These are phyloP conservation scores for Allenopithecus nigroviridis DNA, from an alignment of 2,797 vertebrate species.

Conservation along the genomic window DNA sequence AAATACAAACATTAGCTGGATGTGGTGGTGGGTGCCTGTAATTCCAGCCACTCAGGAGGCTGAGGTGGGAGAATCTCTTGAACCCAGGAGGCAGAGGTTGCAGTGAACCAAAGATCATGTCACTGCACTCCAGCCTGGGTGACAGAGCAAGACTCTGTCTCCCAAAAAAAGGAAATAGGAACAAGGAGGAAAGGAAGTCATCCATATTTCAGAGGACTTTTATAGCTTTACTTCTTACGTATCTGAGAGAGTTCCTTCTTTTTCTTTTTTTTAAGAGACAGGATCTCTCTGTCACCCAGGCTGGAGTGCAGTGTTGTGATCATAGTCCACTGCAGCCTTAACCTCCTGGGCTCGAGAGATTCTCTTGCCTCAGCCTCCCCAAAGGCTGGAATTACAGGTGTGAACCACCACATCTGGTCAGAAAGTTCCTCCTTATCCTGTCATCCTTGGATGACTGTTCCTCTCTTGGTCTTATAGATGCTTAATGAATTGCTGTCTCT, in stretches of 20 bases:
- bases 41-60: neutral
- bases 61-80: neutral
- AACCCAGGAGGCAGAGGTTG: neutral
- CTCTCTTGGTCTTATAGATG: neutral
- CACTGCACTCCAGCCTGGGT: neutral
- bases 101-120: accelerated
- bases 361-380: neutral
- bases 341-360: neutral
- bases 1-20: too few relatives aligned
- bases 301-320: too few relatives aligned
- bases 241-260: neutral
- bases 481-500: neutral
- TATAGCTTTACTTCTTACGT: neutral
- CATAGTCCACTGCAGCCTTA: neutral
- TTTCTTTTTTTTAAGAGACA: neutral
- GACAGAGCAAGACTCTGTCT: neutral
- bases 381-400: neutral
- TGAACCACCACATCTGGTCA: neutral
- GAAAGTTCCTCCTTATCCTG: neutral
- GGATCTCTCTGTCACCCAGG: too few relatives aligned
- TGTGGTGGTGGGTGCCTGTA: neutral
- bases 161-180: neutral
- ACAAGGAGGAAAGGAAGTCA: too few relatives aligned
- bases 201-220: neutral
- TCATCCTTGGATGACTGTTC: neutral